Conservation (phyloP, 2,113 vertebrate species). For the Perccottus glenii region DNA sequence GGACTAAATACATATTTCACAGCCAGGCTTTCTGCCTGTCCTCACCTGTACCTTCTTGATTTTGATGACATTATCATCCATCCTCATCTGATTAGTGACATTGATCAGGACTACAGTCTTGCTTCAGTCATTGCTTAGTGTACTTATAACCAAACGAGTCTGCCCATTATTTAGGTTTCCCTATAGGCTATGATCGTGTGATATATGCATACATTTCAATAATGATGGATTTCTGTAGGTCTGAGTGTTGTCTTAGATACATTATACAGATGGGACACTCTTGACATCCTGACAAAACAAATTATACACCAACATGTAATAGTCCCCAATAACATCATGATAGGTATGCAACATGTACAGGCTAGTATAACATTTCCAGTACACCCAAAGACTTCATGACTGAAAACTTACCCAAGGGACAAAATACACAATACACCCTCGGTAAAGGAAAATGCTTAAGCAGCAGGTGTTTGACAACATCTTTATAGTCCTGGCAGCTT, state of each 20-base stretch:
- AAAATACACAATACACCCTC: not conserved
- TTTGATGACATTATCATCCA: not conserved
- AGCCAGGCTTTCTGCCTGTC: conserved; percentile 13
- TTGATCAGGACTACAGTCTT: no score
- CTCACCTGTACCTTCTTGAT: not conserved
- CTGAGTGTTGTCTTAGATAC: no score
- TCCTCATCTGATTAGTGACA: not conserved
- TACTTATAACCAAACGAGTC: not conserved
- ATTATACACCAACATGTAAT: no score
- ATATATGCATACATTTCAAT: no score
- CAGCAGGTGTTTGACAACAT: conserved; percentile 45
- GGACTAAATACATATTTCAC: conserved; percentile 21
- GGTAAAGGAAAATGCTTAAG: conserved; percentile 10
- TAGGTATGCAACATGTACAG: not conserved
- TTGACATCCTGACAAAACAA: no score
- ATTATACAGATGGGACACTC: no score
- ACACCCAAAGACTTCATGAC: not conserved
- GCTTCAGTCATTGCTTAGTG: not conserved
- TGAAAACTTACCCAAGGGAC: not conserved
- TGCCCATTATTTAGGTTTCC: no score
- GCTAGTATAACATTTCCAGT: not conserved
- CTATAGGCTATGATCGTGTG: no score
- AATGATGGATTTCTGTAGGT: no score
- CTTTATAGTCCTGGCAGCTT: conserved; percentile 50
- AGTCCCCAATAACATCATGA: not conserved